These are phyloP conservation scores for Acronicta aceris DNA, from an alignment of 2,888 invertebrate species.

Conservation along the genomic window DNA sequence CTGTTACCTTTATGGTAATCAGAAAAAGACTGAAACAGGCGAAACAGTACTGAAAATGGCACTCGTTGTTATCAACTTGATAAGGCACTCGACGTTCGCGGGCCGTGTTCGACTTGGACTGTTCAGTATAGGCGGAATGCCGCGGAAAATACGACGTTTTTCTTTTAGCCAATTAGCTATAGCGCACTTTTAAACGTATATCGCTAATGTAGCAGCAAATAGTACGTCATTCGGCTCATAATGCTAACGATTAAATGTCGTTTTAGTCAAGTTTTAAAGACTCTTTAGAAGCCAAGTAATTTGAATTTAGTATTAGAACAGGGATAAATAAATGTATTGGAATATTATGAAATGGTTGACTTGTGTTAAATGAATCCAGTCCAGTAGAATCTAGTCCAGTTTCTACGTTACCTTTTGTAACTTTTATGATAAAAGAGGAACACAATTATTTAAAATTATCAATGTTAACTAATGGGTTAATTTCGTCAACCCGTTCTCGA, in stretches of 20 bases:
- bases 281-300: neutral
- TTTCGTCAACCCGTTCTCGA: too few species aligned
- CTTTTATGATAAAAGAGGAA: too few species aligned
- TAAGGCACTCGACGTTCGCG: slow-evolving; percentile 39
- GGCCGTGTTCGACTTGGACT: slow-evolving; percentile 29
- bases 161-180: slow-evolving; percentile 72
- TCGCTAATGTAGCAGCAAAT: slow-evolving; percentile 55
- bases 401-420: too few species aligned
- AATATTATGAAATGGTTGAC: too few species aligned
- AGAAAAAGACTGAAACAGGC: too few species aligned
- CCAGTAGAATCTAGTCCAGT: too few species aligned
- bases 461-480: too few species aligned
- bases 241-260: slow-evolving; percentile 19
- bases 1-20: slow-evolving; percentile 33
- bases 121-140: slow-evolving; percentile 23
- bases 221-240: slow-evolving; percentile 48
- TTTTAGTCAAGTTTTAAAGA: neutral
- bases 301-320: neutral
- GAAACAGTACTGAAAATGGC: slow-evolving; percentile 43
- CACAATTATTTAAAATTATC: too few species aligned
- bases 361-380: too few species aligned
- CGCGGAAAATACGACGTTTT: slow-evolving; percentile 59
- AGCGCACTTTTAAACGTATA: slow-evolving; percentile 41
- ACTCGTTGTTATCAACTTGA: slow-evolving; percentile 48
- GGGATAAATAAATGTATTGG: neutral